Evolutionary conservation across 2,888 invertebrate genomes (phyloP), one percentile per base, ranked within the genome.

Genomic region (Tromatobia lineatoria): DNA sequence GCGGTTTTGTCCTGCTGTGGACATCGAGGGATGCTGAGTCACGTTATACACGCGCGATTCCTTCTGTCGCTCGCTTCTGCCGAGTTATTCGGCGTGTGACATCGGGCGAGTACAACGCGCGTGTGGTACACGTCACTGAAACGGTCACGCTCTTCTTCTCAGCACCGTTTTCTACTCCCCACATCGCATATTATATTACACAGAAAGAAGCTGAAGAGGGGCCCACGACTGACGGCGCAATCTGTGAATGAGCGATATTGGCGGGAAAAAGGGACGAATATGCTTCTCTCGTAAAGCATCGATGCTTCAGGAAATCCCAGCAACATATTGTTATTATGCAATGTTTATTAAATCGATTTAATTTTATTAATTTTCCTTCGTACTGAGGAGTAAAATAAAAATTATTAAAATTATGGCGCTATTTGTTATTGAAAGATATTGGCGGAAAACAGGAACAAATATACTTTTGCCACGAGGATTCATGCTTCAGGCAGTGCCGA

Each of bases 181-280:
- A 38, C 61, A 64, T n/a, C 75, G 84, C 78, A 82, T 79, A 85
- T 82, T 85, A 75, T 71, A 85, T 85, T 81, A 82, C 84, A 75
- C 59, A 74, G 74, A 75, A 81, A 67, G 70, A 75, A 71, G 25
- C 66, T 42, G 67, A 52, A 18, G 42, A 52, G 38, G 83, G 59
- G 71, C 29, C 71, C 15, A 75, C 25, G 89, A 87, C 90, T 90
- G 92, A 91, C 90, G 90, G 89, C 90, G 91, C 92, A 92, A 92
- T 92, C 92, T 91, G 92, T 90, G 92, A 92, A 92, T 91, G 90
- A 90, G 90, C 88, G 91, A 91, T 90, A 61, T 71, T 38, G 64
- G 52, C 38, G 38, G 64, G 64, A 64, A 64, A 45, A 47, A 47
- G 20, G 73, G 47, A 61, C 61, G 29, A 25, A 18, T 18, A 13